These are phyloP conservation scores for Phalacrocorax aristotelis DNA, from an alignment of 2,113 vertebrate genomes.

Conservation along the genomic window DNA sequence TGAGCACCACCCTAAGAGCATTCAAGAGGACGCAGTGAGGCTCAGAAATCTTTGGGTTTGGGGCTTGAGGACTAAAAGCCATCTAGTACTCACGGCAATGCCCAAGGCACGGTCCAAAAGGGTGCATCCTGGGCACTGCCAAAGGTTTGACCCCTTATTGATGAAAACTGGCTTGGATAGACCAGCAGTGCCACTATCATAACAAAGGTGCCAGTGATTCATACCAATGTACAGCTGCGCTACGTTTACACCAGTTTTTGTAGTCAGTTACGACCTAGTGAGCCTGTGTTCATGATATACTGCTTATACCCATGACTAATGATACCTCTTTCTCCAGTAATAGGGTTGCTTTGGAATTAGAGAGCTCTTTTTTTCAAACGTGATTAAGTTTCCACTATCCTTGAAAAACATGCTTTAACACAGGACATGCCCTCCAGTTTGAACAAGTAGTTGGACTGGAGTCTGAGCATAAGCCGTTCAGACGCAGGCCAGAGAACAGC, in stretches of 20 bases:
- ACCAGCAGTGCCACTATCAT: background rate
- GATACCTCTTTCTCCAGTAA: background rate
- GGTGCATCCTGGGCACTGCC: background rate
- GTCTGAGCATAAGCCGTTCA: background rate
- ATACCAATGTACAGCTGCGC: background rate
- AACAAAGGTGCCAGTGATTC: background rate
- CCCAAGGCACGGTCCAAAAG: background rate
- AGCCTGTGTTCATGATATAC: background rate
- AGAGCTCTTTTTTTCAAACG: background rate
- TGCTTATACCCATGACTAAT: background rate
- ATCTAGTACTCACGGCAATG: no score
- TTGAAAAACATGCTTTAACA: background rate
- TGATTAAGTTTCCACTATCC: background rate
- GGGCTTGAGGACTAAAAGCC: background rate
- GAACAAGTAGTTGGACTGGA: background rate
- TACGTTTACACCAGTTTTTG: background rate
- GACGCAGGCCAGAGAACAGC: background rate
- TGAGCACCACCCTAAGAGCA: background rate
- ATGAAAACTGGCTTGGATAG: background rate
- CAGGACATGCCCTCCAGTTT: background rate
- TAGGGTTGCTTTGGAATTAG: background rate
- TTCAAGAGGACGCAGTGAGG: background rate
- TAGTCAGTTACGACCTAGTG: background rate
- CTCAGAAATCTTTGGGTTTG: background rate
- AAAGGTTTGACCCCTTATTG: background rate